Evolutionary conservation across 2,888 invertebrate genomes (phyloP), one percentile per base, ranked within the genome.

Genomic region (Ichneumoninae sp.): DNA sequence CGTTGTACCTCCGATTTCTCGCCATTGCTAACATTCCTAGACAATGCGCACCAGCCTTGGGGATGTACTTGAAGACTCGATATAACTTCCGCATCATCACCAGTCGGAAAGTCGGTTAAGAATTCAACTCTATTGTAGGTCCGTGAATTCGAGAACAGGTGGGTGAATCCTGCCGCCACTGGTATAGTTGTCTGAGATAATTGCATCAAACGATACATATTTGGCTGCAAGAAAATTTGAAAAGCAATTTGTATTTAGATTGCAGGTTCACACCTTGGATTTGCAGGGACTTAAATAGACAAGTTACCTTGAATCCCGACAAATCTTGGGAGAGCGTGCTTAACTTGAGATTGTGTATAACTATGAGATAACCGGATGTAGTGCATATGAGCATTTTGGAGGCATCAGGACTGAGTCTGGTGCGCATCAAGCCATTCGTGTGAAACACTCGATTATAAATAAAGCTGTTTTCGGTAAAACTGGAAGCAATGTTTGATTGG

Each of bases 61-160:
- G 98, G 98, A 93, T 98, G 98, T 85, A 98, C 96, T 95, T 97
- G 96, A 83, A 99, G 94, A 1, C 98, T 97, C 88, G 98, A 97
- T 86, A 99, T 97, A 79, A 98, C 97, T 93, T 98, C 98, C 0
- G 98, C 98, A 86, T 98, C 97, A 91, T 98, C 97, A 0, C 96
- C 96, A 5, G 94, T 94, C 0, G 98, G 98, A 94, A 98, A 98
- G 94, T 99, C 99, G 0, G 97, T 96, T 16, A 99, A 96, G 90
- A 98, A 96, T 94, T 99, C 98, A 3, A 98, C 96, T 60, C 98
- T 95, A 94, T 99, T 99, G 88, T 96, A 95, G 89, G 95, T 95
- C 75, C 97, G 95, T 75, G 94, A 95, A 66, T 95, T 94, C 52
- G 96, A 96, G 92, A 98, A 98, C 70, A 98, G 94, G 91, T 97